Percentiles rank a stretch among this genome's conserved stretches.
These are phyloP conservation scores for Craniophora ligustri DNA, from an alignment of 2,888 invertebrate genomes.

Conservation along the genomic window DNA sequence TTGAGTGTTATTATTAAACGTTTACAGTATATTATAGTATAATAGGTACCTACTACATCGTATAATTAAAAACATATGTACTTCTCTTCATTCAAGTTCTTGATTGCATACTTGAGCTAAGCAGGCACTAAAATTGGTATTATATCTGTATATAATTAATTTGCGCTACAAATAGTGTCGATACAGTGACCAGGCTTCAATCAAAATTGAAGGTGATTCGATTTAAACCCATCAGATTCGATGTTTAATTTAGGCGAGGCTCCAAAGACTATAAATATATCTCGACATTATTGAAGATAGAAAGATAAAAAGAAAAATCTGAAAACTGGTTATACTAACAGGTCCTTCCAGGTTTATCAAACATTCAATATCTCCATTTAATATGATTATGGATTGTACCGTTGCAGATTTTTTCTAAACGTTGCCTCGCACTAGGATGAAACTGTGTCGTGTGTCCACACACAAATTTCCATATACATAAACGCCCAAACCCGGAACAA, in stretches of 20 bases:
- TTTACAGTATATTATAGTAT: no score
- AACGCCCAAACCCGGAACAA: no score
- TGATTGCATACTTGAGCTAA: constrained; percentile 44
- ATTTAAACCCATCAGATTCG: constrained; percentile 72
- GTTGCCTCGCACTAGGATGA: no score
- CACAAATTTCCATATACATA: no score
- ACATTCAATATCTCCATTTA: no score
- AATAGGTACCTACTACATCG: not conserved
- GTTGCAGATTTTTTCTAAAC: not conserved
- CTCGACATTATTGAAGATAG: no score
- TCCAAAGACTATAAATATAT: constrained; percentile 51
- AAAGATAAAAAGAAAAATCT: no score
- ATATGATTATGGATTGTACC: no score
- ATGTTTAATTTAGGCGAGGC: constrained; percentile 59
- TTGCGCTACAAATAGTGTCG: constrained; percentile 67
- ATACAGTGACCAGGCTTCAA: constrained; percentile 72
- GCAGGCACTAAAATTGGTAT: constrained; percentile 46
- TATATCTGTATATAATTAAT: constrained; percentile 71
- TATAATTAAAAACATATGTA: constrained; percentile 22
- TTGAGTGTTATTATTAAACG: not conserved
- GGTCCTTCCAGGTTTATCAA: no score
- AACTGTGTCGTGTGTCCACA: no score
- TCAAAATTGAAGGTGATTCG: constrained; percentile 73
- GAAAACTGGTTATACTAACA: no score
- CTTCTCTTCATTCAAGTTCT: constrained; percentile 47